A percentile compares a stretch with the other conserved stretches of the same genome.
These are phyloP conservation scores for Carlito syrichta DNA, from an alignment of 2,113 vertebrate species.

Conservation along the genomic window DNA sequence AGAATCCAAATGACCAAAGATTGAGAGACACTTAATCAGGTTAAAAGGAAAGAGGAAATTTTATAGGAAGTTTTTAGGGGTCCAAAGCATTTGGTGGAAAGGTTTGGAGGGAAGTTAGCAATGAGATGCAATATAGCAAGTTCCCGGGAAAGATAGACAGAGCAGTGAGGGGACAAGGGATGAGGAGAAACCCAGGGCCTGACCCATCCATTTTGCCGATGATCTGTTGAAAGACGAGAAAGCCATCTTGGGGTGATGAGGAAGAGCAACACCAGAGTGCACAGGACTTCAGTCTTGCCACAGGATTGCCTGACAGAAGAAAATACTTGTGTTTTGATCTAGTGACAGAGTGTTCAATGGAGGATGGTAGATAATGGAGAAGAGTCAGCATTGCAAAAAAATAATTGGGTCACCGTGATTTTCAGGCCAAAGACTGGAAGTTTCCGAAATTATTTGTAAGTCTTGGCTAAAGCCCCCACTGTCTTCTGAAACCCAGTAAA, in stretches of 20 bases:
- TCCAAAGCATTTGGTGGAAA: not conserved
- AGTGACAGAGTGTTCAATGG: not conserved
- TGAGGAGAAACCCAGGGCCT: not conserved
- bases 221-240: not conserved
- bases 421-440: not conserved
- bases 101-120: not conserved
- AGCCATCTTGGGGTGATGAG: not conserved
- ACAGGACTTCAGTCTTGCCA: not conserved
- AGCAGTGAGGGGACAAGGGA: not conserved
- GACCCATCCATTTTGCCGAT: not conserved
- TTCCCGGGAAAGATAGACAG: not conserved
- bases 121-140: not conserved
- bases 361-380: not conserved
- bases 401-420: not conserved
- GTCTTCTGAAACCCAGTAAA: not conserved
- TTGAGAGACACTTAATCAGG: not conserved
- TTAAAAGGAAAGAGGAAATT: not conserved
- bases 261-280: not conserved
- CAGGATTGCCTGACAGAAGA: not conserved
- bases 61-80: not conserved
- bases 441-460: conserved; percentile 22
- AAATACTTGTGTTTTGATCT: not conserved
- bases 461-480: not conserved
- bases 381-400: not conserved
- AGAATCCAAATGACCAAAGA: not conserved